Percentiles rank a stretch among this genome's conserved stretches.
phyloP scores from a whole-genome alignment of 2,113 vertebrate species.

The Phyllostomus hastatus region DNA sequence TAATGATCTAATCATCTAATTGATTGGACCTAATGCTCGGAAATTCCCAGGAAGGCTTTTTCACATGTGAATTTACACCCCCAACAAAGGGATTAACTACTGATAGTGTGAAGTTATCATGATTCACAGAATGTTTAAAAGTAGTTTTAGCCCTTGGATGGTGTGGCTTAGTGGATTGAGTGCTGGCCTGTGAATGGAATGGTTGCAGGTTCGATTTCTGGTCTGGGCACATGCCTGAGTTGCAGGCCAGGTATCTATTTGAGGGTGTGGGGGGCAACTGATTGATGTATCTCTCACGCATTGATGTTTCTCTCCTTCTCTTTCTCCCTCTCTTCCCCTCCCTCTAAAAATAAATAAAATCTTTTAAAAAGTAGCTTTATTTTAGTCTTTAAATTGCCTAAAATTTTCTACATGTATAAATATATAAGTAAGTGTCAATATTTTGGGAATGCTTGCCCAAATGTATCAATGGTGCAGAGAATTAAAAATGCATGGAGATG shows the following conservation, averaged over 20 bases:
- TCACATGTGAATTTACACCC: background rate
- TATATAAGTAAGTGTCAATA: background rate
- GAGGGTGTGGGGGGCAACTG: no score
- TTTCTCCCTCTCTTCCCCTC: no score
- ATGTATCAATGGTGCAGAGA: background rate
- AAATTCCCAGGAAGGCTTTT: background rate
- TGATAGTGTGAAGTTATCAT: background rate
- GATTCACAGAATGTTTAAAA: background rate
- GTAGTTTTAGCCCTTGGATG: background rate
- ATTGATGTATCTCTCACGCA: no score
- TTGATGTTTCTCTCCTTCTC: no score
- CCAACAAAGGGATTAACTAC: background rate
- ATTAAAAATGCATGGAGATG: background rate
- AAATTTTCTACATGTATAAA: background rate
- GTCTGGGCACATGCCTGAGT: no score
- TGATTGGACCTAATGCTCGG: background rate
- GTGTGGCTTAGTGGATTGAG: no score
- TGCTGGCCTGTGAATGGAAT: no score
- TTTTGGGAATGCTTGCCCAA: background rate
- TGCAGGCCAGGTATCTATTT: no score
- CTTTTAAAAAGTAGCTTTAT: background rate
- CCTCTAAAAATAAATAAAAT: no score
- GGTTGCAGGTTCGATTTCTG: no score
- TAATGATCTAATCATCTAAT: background rate
- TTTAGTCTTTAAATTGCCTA: background rate